A percentile compares a stretch with the other conserved stretches of the same genome.
Conservation (phyloP, 2,888 invertebrate species). For the Papilio demoleus region DNA sequence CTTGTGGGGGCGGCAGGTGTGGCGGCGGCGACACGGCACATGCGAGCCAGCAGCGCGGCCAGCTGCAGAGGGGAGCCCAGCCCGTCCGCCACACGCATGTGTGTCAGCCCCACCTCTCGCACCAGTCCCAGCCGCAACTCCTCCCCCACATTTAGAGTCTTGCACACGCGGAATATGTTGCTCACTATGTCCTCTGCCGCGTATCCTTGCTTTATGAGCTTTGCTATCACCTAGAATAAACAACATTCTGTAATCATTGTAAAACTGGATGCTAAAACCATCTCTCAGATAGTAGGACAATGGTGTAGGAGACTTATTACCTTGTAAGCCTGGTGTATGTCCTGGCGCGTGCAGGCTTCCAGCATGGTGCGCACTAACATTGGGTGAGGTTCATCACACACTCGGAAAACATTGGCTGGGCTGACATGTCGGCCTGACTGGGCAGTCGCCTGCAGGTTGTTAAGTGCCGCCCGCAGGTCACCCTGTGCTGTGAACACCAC, state of each 20-base stretch:
- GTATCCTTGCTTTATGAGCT: slow-evolving; percentile 97
- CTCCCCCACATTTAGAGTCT: slow-evolving; percentile 92
- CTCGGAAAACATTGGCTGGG: slow-evolving; percentile 97
- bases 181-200: slow-evolving; percentile 98
- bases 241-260: too few species aligned
- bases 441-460: slow-evolving; percentile 96
- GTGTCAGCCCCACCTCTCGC: slow-evolving; percentile 95
- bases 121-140: slow-evolving; percentile 92
- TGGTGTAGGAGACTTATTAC: too few species aligned
- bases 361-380: slow-evolving; percentile 96
- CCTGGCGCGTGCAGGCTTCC: slow-evolving; percentile 89
- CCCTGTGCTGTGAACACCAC: slow-evolving; percentile 99
- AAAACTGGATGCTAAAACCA: too few species aligned
- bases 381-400: slow-evolving; percentile 99
- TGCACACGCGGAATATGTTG: slow-evolving; percentile 97
- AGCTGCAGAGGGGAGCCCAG: neutral
- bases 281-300: too few species aligned
- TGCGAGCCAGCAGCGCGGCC: slow-evolving; percentile 86
- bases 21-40: neutral
- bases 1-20: too few species aligned
- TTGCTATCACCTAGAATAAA: slow-evolving; percentile 87
- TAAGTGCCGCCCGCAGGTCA: slow-evolving; percentile 98
- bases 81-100: slow-evolving; percentile 90
- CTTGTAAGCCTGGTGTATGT: slow-evolving; percentile 94
- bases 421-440: slow-evolving; percentile 95